Percentiles rank a stretch among this genome's conserved stretches.
Conservation (phyloP, 2,797 vertebrate species). For the Rhinophrynus dorsalis region DNA sequence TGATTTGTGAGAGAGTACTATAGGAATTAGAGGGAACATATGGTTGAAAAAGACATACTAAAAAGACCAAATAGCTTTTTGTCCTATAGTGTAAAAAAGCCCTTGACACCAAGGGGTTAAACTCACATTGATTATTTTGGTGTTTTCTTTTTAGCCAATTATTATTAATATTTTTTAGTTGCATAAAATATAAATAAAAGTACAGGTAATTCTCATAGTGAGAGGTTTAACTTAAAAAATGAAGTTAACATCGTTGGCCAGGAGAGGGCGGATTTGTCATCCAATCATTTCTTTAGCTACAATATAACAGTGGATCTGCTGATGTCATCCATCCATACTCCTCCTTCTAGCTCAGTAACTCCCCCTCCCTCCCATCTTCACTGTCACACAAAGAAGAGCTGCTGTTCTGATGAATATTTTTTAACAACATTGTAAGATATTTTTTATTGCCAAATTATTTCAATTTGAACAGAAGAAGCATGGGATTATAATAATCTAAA, state of each 20-base stretch:
- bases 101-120: no score
- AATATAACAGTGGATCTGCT: neutral
- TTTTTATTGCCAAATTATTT: neutral
- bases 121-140: no score
- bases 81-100: no score
- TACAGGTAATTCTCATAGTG: no score
- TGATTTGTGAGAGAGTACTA: no score
- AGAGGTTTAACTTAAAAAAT: no score
- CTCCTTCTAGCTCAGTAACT: constrained; percentile 62
- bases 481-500: constrained; percentile 47
- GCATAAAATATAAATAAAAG: no score
- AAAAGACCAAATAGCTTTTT: no score
- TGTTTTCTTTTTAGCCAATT: no score
- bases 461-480: neutral
- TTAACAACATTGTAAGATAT: constrained; percentile 48
- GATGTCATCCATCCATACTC: constrained; percentile 1
- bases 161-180: no score
- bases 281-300: neutral
- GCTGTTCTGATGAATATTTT: constrained; percentile 55
- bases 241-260: constrained; percentile 20
- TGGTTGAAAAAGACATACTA: no score
- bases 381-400: constrained; percentile 71
- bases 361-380: constrained; percentile 59
- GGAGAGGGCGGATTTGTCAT: constrained; percentile 19
- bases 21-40: no score